Evolutionary conservation across 2,888 invertebrate genomes (phyloP).

Genomic region (Trichogramma evanescens): DNA sequence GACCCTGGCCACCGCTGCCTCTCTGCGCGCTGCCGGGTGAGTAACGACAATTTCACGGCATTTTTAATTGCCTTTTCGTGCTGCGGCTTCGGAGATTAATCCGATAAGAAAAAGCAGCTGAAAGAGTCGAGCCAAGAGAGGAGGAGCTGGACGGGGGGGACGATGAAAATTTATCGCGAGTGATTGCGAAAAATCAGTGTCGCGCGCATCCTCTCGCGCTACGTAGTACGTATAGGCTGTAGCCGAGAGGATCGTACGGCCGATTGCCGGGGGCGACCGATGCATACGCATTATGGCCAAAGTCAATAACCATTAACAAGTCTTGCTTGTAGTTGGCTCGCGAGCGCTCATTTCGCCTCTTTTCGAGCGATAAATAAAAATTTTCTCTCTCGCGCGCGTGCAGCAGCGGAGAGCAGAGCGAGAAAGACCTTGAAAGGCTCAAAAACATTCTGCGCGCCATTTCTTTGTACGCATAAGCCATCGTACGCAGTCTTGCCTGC

Average conservation of each 20-base stretch:
- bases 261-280: slow-evolving; percentile 17
- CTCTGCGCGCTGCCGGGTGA: slow-evolving; percentile 39
- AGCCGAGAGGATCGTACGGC: too few species aligned
- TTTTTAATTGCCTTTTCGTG: not conserved
- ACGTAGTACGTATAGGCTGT: too few species aligned
- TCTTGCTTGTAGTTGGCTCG: slow-evolving; percentile 10
- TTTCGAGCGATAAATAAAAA: slow-evolving; percentile 40
- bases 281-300: slow-evolving; percentile 33
- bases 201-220: too few species aligned
- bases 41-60: slow-evolving; percentile 19
- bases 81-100: not conserved
- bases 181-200: not conserved
- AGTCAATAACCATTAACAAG: slow-evolving; percentile 41
- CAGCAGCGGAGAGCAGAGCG: not conserved
- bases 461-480: slow-evolving; percentile 2
- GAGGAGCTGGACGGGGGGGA: not conserved
- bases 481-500: not conserved
- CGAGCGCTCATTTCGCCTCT: slow-evolving; percentile 34
- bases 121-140: not conserved
- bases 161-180: slow-evolving; percentile 5
- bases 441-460: slow-evolving; percentile 12
- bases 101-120: not conserved
- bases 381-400: slow-evolving; percentile 5
- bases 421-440: slow-evolving; percentile 30
- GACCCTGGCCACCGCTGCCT: slow-evolving; percentile 35